Evolutionary conservation across 1,140 invertebrate species (phyloP).

Genomic region (Pseudobourletiella spinata): DNA sequence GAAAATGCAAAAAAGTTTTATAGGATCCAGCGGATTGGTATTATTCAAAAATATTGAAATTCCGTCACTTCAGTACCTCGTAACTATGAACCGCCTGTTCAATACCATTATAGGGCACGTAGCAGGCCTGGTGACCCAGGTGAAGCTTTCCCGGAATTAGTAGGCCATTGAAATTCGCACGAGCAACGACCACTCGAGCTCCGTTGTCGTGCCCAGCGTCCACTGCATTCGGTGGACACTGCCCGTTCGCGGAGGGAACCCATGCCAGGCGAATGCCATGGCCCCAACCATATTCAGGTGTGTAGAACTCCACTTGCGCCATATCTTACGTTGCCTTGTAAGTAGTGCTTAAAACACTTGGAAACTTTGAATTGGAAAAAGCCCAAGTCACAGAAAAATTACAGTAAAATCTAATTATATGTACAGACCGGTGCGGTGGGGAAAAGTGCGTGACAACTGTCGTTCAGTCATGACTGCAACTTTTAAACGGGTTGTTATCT

Average conservation of each 20-base stretch:
- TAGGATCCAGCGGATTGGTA: no score
- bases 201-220: background rate
- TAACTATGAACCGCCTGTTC: background rate
- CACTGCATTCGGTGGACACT: background rate
- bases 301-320: background rate
- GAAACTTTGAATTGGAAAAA: no score
- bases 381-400: no score
- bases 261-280: background rate
- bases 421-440: no score
- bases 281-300: background rate
- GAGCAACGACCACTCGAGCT: background rate
- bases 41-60: no score
- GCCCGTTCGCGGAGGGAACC: background rate
- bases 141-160: conserved; percentile 2
- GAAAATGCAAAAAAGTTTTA: background rate
- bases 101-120: background rate
- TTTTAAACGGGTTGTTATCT: no score
- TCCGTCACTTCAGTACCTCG: no score
- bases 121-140: background rate
- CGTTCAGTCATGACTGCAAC: no score
- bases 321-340: no score
- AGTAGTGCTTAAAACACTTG: no score
- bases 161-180: background rate
- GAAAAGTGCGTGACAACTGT: no score
- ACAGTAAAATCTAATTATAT: no score